Percentiles rank a stretch among this genome's conserved stretches.
Conservation (phyloP, 2,888 invertebrate genomes). For the Callyntrura sp. region DNA sequence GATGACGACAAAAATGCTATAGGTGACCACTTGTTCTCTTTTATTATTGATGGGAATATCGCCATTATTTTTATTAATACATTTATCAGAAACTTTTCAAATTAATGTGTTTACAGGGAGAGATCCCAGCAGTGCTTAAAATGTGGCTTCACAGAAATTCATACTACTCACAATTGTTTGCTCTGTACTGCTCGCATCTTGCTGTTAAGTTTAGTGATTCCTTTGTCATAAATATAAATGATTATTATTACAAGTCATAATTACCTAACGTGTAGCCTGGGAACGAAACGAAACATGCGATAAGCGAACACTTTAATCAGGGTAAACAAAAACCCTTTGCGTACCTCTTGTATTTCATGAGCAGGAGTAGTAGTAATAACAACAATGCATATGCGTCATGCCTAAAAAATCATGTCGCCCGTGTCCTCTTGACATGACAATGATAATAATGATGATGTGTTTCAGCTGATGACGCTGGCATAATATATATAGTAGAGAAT, state of each 20-base stretch:
- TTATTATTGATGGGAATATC: conserved; percentile 34
- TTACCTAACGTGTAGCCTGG: conserved; percentile 26
- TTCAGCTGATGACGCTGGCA: neutral
- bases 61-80: neutral
- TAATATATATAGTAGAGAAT: neutral
- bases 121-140: neutral
- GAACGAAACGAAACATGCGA: neutral
- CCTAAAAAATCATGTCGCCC: conserved; percentile 29
- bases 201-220: neutral
- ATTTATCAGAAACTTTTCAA: neutral
- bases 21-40: conserved; percentile 10
- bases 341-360: neutral
- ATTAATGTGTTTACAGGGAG: conserved; percentile 14
- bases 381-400: neutral
- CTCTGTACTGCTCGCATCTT: neutral
- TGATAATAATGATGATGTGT: neutral
- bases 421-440: conserved; percentile 42
- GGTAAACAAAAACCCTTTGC: neutral
- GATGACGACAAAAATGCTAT: conserved; percentile 36
- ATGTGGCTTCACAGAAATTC: neutral
- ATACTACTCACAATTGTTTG: too few species aligned
- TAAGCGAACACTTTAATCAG: neutral
- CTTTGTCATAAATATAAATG: conserved; percentile 13
- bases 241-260: conserved; percentile 10
- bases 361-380: neutral